Evolutionary conservation across 2,797 vertebrate species (phyloP).

Genomic region (Microchirus variegatus): DNA sequence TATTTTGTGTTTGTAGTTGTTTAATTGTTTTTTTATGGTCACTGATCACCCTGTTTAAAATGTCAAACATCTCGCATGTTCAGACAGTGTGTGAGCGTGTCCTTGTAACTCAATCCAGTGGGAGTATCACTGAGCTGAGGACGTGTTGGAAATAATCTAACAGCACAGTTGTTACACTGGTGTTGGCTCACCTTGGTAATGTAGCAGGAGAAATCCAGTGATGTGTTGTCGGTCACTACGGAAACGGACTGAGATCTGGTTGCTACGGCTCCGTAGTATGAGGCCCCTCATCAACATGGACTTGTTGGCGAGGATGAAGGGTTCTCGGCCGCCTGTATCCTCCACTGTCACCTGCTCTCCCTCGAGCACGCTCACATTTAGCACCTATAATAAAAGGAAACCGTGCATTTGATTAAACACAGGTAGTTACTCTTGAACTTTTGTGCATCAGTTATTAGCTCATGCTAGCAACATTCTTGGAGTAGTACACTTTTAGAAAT

Average conservation of each 20-base stretch:
- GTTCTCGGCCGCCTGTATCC: conserved; percentile 86
- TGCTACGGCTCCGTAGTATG: conserved; percentile 92
- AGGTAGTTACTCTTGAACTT: not conserved
- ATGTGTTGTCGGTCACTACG: conserved; percentile 80
- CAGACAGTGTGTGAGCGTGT: too few relatives aligned
- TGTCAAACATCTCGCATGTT: too few relatives aligned
- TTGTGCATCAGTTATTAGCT: not conserved
- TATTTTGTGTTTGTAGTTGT: not conserved
- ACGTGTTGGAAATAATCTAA: not conserved
- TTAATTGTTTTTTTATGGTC: too few relatives aligned
- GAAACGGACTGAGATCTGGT: conserved; percentile 91
- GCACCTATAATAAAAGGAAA: conserved; percentile 80
- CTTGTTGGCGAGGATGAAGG: conserved; percentile 90
- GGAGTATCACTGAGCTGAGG: not conserved
- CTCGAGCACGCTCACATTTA: conserved; percentile 89
- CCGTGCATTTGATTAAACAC: conserved; percentile 16
- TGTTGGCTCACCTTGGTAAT: conserved; percentile 89
- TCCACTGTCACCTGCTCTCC: conserved; percentile 90
- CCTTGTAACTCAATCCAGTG: not conserved
- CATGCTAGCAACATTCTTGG: not conserved
- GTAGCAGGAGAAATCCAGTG: conserved; percentile 86
- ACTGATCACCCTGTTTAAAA: too few relatives aligned
- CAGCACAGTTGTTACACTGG: not conserved
- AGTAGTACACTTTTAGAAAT: too few relatives aligned
- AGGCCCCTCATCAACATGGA: conserved; percentile 90